Evolutionary conservation across 2,797 vertebrate species (phyloP), one percentile per base, ranked within the genome.

Genomic region (Hippoglossus hippoglossus): DNA sequence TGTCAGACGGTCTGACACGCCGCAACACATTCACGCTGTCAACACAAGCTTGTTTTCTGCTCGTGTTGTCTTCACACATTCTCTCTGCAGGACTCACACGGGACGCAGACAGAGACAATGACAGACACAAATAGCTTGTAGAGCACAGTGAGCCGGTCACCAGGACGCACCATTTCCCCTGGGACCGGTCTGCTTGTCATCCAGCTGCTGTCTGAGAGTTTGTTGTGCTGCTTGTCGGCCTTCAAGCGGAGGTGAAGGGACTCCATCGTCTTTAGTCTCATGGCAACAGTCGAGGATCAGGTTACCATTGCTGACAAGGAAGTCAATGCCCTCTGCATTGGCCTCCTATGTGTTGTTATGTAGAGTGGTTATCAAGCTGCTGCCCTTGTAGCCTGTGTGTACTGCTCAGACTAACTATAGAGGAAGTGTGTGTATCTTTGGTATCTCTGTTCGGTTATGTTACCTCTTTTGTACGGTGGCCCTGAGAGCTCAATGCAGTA

Each of bases 181-280:
- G 67, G 73, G 88, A 73, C 19, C 5, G 44, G 10, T 58, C 39
- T 16, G 1, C 71, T 68, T 81, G 80, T 83, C 72, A 75, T 77
- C 70, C 69, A 79, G 75, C 77, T 72, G 51, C 67, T 51, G 65
- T 71, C 77, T 54, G 63, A 67, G 55, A 54, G 68, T 55, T 58
- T 18, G 63, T 54, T 19, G 44, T 44, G 51, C 50, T 63, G 49
- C 72, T 64, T 67, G 79, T 68, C 3, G 18, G 61, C 49, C 71
- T 67, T 49, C 63, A 72, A 68, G 74, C 69, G 15, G 24, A 69
- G 54, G 58, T 16, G 49, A 53, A 2, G 19, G 44, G 52, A 67
- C 73, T 55, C 70, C 22, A 36, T 44, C 24, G 36, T 46, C 62
- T 60, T 68, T 66, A 12, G 22, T 67, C 74, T 71, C 70, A 18